Base-by-base conservation (phyloP, 2,888 invertebrate species). In the Drosophila silvestris region DNA sequence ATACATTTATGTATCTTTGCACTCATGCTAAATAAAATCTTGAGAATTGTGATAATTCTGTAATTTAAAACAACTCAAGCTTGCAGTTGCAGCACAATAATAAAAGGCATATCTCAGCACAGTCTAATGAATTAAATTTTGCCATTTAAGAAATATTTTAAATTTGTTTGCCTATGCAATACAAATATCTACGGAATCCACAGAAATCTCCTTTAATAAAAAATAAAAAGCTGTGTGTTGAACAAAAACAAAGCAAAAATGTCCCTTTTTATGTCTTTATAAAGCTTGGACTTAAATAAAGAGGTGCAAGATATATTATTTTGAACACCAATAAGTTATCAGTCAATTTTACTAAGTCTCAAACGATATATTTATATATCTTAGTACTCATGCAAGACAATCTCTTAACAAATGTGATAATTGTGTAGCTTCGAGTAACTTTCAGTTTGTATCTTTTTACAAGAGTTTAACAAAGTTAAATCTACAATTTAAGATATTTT, bases 41-140 rank as follows among this genome's bases (percentile, higher is more conserved):
- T 19, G 7, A 4, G 7, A 39, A 39, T 19, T 19, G 41, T 50
- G 64, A 41, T 71, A 53, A 61, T 77, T 77, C 37, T 33, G 33
- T 54, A 22, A 54, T 16, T 26, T 16, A 16, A 54, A 16, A 35
- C 16, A 22, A 7, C 22, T 16, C 53, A 22, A 33, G 7, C 7
- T 2, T 1, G 12, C 1, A 28, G 14, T 56, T 26, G 0, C 12
- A 19, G 37, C 7, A 37, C 37, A 37, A 19, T 39, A 39, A 10
- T 9, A 39, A 19, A 39, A 5, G 4, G 2, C 4, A 39, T 10
- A 19, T 19, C 9, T 39, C 9, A 2, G 39, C 39, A 19, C 3
- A 19, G 9, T 4, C 39, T 9, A 39, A 9, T 7, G 19, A 39
- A 39, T 39, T 39, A 9, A 9, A 39, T 39, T 19, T 19, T 2